Evolutionary conservation across 2,888 invertebrate genomes (phyloP).

Genomic region (Phengaris arion): DNA sequence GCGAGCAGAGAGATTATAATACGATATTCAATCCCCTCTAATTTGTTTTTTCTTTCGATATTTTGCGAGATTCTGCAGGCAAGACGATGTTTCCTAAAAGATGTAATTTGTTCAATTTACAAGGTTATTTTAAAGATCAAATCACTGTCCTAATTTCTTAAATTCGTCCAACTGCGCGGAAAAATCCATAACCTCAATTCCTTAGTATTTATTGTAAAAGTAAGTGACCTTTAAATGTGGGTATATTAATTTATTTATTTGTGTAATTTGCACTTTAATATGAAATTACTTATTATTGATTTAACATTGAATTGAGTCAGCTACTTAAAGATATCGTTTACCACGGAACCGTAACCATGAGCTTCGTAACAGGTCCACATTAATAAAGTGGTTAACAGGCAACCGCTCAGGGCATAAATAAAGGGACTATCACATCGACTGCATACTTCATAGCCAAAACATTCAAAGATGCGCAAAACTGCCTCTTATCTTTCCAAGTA

Average conservation of each 20-base stretch:
- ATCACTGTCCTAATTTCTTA: background rate
- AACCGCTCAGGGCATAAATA: no score
- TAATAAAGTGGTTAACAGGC: no score
- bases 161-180: conserved; percentile 2
- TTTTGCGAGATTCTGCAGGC: no score
- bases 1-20: background rate
- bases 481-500: no score
- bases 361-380: no score
- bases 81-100: background rate
- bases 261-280: background rate
- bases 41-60: background rate
- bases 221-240: conserved; percentile 14
- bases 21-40: no score
- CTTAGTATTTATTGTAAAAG: background rate
- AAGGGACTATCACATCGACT: no score
- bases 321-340: background rate
- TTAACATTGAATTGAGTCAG: background rate
- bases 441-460: no score
- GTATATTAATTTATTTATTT: background rate
- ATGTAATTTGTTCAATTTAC: background rate
- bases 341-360: background rate
- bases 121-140: background rate
- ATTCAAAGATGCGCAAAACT: no score
- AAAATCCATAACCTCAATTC: conserved; percentile 24
- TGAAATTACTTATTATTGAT: background rate